A percentile compares a stretch with the other conserved stretches of the same genome.
These are phyloP conservation scores for Leucophenga maculata DNA, from an alignment of 2,888 invertebrate genomes.

Conservation along the genomic window DNA sequence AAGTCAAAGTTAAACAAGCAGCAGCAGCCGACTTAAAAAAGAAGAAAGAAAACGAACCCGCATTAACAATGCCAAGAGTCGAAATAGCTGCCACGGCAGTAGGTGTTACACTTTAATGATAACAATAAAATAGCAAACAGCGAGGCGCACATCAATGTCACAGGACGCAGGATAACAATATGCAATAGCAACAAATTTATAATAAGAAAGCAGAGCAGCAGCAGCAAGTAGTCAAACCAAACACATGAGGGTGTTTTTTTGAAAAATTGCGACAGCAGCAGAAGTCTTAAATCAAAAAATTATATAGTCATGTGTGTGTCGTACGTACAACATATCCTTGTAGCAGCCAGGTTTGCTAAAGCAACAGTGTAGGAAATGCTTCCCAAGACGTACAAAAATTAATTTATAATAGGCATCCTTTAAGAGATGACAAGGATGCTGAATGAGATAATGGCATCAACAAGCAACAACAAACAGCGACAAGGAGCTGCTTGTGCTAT, in stretches of 20 bases:
- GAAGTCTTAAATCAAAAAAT: slow-evolving; percentile 63
- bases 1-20: slow-evolving; percentile 16
- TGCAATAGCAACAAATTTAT: background rate
- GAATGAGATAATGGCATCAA: slow-evolving; percentile 66
- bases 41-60: slow-evolving; percentile 43
- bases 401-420: slow-evolving; percentile 66
- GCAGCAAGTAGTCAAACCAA: slow-evolving; percentile 25
- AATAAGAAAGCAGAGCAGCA: slow-evolving; percentile 35
- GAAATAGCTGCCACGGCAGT: slow-evolving; percentile 32
- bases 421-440: slow-evolving; percentile 65
- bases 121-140: slow-evolving; percentile 63
- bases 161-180: slow-evolving; percentile 13
- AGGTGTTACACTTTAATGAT: slow-evolving; percentile 61
- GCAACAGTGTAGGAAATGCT: slow-evolving; percentile 30
- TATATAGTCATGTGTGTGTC: slow-evolving; percentile 56
- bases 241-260: slow-evolving; percentile 46
- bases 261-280: slow-evolving; percentile 58
- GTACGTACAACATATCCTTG: background rate
- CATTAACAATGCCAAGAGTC: slow-evolving; percentile 1
- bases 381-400: slow-evolving; percentile 57
- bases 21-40: slow-evolving; percentile 4
- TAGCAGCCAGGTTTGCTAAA: background rate
- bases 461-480: slow-evolving; percentile 44
- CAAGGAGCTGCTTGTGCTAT: background rate
- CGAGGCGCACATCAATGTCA: slow-evolving; percentile 48